Conservation (phyloP, 2,888 invertebrate genomes). For the Fragum sueziense region DNA sequence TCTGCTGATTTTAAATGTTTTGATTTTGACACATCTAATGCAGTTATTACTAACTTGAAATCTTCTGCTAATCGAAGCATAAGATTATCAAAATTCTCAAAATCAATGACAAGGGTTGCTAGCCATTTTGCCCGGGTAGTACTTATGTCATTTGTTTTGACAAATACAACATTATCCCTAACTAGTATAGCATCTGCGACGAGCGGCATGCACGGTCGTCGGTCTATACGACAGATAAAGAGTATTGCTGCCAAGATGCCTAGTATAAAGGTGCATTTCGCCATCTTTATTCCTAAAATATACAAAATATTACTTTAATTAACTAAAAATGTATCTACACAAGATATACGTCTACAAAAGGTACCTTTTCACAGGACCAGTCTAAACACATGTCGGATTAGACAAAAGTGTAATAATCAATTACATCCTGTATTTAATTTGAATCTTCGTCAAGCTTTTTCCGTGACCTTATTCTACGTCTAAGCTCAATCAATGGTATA, state of each 20-base stretch:
- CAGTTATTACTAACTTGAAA: neutral
- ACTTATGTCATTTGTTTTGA: neutral
- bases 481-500: neutral
- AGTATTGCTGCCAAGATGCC: neutral
- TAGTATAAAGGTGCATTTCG: no score
- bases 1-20: no score
- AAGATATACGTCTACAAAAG: neutral
- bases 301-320: no score
- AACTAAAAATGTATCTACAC: neutral
- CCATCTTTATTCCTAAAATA: no score
- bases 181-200: no score
- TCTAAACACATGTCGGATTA: no score
- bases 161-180: neutral
- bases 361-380: no score
- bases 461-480: neutral
- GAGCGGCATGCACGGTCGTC: neutral
- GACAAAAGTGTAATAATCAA: no score
- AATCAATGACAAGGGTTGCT: conserved; percentile 5
- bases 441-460: no score
- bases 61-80: neutral
- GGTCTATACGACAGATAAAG: neutral
- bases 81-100: neutral
- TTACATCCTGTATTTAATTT: no score
- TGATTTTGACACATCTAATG: no score
- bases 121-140: neutral